Conservation (phyloP, 2,797 vertebrate genomes). For the Macropus fuliginosus region DNA sequence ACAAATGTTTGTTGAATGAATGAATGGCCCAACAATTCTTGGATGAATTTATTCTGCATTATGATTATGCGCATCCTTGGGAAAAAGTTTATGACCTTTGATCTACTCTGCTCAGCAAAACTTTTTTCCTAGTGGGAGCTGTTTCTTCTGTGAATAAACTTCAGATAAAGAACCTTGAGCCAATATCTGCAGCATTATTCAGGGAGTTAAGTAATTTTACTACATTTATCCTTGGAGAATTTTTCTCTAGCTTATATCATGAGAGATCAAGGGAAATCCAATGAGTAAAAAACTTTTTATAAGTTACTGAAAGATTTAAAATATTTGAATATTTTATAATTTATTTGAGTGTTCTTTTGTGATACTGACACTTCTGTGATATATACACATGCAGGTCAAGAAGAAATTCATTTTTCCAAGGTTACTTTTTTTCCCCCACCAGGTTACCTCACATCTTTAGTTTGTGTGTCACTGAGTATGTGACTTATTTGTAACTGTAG, state of each 20-base stretch:
- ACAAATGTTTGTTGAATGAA: not conserved
- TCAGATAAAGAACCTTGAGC: slow-evolving; percentile 37
- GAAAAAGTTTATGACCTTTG: slow-evolving; percentile 69
- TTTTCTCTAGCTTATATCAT: slow-evolving; percentile 28
- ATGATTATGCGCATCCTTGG: slow-evolving; percentile 51
- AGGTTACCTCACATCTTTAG: not conserved
- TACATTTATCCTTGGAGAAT: slow-evolving; percentile 45
- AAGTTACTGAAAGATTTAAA: slow-evolving; percentile 63
- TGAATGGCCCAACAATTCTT: slow-evolving; percentile 55
- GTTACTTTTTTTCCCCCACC: not conserved
- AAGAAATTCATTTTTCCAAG: not conserved
- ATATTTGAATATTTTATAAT: slow-evolving; percentile 63
- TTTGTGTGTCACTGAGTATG: not conserved
- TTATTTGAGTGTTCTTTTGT: slow-evolving; percentile 45
- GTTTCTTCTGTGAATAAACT: slow-evolving; percentile 62
- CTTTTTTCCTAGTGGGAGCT: slow-evolving; percentile 43
- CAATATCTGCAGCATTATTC: slow-evolving; percentile 50
- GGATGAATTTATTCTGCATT: slow-evolving; percentile 66
- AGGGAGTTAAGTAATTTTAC: slow-evolving; percentile 42
- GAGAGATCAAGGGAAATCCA: slow-evolving; percentile 58
- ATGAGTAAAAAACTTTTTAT: slow-evolving; percentile 60
- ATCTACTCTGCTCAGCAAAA: slow-evolving; percentile 47
- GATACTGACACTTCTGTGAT: not conserved
- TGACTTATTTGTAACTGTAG: not conserved
- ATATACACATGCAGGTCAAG: not conserved